Evolutionary conservation across 92 coral and sea anemone species (phyloP).

Genomic region (Porites cylindrica): DNA sequence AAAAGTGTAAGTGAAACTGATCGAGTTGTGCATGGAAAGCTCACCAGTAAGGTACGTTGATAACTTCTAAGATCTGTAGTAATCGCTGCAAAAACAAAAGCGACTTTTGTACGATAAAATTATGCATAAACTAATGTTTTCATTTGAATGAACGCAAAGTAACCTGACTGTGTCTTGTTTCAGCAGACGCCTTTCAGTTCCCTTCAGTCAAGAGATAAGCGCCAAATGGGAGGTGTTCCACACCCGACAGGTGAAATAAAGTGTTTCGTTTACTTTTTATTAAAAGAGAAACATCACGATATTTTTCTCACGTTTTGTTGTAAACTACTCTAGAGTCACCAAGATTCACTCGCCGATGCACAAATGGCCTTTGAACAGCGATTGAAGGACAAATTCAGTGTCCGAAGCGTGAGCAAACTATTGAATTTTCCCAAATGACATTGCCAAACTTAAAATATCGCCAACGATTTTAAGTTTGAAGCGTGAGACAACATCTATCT

Average conservation of each 20-base stretch:
- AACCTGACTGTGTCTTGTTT: not conserved
- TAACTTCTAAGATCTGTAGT: not conserved
- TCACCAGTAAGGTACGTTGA: slow-evolving; percentile 8
- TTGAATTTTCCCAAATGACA: too few species aligned
- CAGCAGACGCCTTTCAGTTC: slow-evolving; percentile 6
- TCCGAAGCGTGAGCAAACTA: too few species aligned
- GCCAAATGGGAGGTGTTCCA: slow-evolving; percentile 49
- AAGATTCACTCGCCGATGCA: too few species aligned
- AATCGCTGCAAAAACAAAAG: not conserved
- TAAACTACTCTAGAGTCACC: too few species aligned
- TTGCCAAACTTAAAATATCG: too few species aligned
- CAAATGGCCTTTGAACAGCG: too few species aligned
- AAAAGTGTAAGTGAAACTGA: slow-evolving; percentile 12
- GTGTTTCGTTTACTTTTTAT: not conserved
- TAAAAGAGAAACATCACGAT: too few species aligned
- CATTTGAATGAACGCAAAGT: not conserved
- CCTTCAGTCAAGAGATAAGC: slow-evolving; percentile 37
- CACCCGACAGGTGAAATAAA: slow-evolving; percentile 1
- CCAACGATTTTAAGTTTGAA: too few species aligned
- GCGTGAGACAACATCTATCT: too few species aligned
- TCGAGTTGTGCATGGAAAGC: not conserved
- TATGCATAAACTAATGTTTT: slow-evolving; percentile 13
- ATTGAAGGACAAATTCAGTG: too few species aligned
- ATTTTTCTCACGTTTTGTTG: too few species aligned
- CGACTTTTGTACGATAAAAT: slow-evolving; percentile 12